Base-by-base conservation (phyloP, 1,140 invertebrate species). In the Fopius arisanus region DNA sequence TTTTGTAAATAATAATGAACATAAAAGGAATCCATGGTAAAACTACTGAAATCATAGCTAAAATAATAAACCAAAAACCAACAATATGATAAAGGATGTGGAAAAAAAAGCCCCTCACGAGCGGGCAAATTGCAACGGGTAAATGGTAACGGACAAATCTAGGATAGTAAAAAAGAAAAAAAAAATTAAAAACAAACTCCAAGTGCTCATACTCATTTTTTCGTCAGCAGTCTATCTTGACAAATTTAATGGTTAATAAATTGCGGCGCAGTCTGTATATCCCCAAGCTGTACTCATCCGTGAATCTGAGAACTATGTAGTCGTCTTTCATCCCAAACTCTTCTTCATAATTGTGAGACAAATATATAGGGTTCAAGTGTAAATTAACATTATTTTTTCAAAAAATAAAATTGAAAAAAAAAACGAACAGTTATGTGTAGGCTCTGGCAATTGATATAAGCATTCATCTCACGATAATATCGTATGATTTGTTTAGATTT, bases 351-450 rank as follows among this genome's bases (percentile, higher is more conserved):
- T 43, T 86, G 83, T 85, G 84, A 85, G 74, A 84, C 7, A 48
- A 4, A 48, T 12, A 48, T 82, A 82, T n/a, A n/a, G n/a, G n/a
- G 75, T 72, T 75, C 80, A 78, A 78, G 80, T 84, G 83, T 80
- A 86, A 81, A 86, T 82, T 80, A 81, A 81, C 80, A 79, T 85
- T 86, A 86, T 86, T 86, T 86, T 85, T 86, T 82, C 84, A 86
- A 81, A 82, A 79, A 78, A 76, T 77, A 71, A 70, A 76, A 76
- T 82, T 81, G 79, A 75, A 78, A 79, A 78, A 85, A 85, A 82
- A 78, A 79, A 72, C 26, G 59, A 51, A 66, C 0, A 59, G 31
- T 63, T 26, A 75, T 29, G 59, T 26, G 33, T 31, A 77, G 59
- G 21, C 28, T 73, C 70, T 67, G 41, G 29, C 40, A 37, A 23